These are phyloP conservation scores for Macroglossus sobrinus DNA, from an alignment of 2,113 vertebrate genomes.

Conservation along the genomic window DNA sequence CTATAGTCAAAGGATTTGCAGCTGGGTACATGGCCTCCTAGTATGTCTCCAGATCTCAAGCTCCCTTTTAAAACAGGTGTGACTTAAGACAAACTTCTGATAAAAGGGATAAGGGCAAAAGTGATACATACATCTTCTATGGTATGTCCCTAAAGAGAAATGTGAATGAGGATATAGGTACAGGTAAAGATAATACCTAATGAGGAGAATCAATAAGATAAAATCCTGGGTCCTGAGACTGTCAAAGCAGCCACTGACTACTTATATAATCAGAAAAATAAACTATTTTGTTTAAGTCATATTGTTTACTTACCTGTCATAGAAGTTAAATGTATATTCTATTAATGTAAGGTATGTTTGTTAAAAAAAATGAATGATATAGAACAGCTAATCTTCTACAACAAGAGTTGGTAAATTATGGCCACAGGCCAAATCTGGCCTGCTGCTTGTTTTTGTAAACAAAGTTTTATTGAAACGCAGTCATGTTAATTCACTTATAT, in stretches of 20 bases:
- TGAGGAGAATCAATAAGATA: not conserved
- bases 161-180: not conserved
- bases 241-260: not conserved
- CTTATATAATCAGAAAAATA: not conserved
- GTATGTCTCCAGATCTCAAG: not conserved
- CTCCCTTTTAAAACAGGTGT: not conserved
- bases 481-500: not conserved
- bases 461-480: slow-evolving; percentile 19
- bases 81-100: not conserved
- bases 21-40: not conserved
- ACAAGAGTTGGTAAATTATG: not conserved
- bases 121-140: not conserved
- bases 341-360: not conserved
- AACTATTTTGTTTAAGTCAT: not conserved
- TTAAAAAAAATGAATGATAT: not conserved
- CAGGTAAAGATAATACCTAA: not conserved
- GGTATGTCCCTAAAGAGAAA: not conserved
- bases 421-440: not conserved
- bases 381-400: not conserved
- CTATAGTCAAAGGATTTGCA: not conserved
- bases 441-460: not conserved
- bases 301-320: not conserved
- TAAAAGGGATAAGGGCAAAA: not conserved
- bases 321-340: not conserved
- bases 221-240: not conserved